Base-by-base conservation (phyloP, 2,888 invertebrate species). In the Cyrtodaria siliqua region DNA sequence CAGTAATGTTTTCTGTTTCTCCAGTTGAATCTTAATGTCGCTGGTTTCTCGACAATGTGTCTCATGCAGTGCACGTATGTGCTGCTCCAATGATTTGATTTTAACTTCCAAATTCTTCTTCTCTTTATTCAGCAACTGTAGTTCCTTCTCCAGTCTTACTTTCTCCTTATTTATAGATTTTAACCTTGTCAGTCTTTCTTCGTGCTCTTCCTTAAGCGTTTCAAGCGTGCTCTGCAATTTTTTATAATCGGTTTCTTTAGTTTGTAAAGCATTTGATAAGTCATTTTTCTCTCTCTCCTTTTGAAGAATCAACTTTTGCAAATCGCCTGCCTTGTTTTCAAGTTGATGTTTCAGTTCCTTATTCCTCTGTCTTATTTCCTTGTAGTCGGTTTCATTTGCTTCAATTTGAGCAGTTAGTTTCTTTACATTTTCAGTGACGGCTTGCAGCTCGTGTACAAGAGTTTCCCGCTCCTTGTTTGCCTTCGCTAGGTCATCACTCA, bases 191-290 rank as follows among this genome's bases (percentile, higher is more conserved):
- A 78, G 64, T 16, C 83, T 44, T n/a, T 80, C 83, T 44, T 80
- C 83, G 52, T 83, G 83, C 27, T 83, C 80, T 6, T 60, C 70
- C 50, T 83, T 83, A n/a, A 83, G 33, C 18, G 59, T 66, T 47
- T 76, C 80, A 18, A 83, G 56, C 40, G 70, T 70, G 12, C 38
- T 62, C 52, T 83, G 83, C 3, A 83, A 38, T 27, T 73, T 44
- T 61, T 68, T 75, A 33, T 78, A 83, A 38, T 83, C 83, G 16
- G 42, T 47, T 1, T 80, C 76, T 40, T 80, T 83, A 0, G 44
- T 42, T n/a, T 76, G 62, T 9, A 83, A 50, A 8, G 62, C 47
- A 24, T 68, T 62, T 40, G 50, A 59, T 14, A 83, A 38, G 18
- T 76, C 70, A 14, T 47, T 66, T 23, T 68, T 72, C 44, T 80